Base-by-base conservation (phyloP, 2,113 vertebrate genomes). In the Barbus barbus region DNA sequence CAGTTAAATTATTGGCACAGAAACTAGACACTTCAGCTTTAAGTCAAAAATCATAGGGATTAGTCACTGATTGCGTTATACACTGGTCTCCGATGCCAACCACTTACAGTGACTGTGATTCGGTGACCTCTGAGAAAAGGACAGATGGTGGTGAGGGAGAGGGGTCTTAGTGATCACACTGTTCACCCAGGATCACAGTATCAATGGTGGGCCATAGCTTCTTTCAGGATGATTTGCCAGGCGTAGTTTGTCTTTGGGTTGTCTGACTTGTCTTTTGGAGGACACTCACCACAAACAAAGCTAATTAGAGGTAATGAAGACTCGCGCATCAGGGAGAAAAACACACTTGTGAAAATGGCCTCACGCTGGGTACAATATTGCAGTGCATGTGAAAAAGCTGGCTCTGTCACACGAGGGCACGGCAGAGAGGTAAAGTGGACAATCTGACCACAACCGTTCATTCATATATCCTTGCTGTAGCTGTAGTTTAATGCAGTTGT, bases 281-380 rank as follows among this genome's bases (percentile, higher is more conserved):
- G 74, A 81, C 71, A 83, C 76, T 22, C 58, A 28, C 48, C 58
- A 84, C 53, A 77, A 67, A 75, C 82, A 71, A 58, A 74, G 60
- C 53, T 85, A 81, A 83, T 86, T 85, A 82, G 53, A 82, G 86
- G 74, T 82, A 88, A 85, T 74, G 79, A 85, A 82, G 46, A 56
- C 61, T 61, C 69, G 65, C 74, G 36, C 38, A 73, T 36, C 71
- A 56, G 51, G 31, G 51, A 5, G 41, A 63, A 65, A 79, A 63
- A 72, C 46, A 74, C 31, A 24, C 56, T 63, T 58, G 38, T 56
- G 51, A 38, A 83, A 72, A 41, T 77, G 78, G 67, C 48, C 75
- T 82, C 81, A 85, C 22, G 77, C 83, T 82, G 84, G 22, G 75
- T 77, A 51, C 44, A 78, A 82, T 86, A 87, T 69, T 81, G 61